These are phyloP conservation scores for Tetrax tetrax DNA, from an alignment of 2,113 vertebrate genomes.

Conservation along the genomic window DNA sequence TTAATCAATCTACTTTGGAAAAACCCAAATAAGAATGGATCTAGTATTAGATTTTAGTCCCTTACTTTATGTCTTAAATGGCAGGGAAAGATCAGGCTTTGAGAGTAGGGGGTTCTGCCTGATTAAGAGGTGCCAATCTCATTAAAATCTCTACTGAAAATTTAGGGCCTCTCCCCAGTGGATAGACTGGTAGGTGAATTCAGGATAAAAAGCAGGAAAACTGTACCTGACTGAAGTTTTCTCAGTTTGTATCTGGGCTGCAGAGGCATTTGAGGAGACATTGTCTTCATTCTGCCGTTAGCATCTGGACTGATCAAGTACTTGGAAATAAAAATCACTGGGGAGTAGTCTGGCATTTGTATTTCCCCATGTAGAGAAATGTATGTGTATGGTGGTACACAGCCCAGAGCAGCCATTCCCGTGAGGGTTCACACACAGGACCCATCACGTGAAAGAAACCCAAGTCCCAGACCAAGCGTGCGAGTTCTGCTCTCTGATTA, in stretches of 20 bases:
- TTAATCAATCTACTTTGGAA: not conserved
- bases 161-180: not conserved
- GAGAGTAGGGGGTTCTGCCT: not conserved
- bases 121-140: not conserved
- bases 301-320: not conserved
- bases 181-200: not conserved
- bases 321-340: not conserved
- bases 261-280: not conserved
- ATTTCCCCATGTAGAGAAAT: not conserved
- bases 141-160: not conserved
- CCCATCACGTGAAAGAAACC: not conserved
- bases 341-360: not conserved
- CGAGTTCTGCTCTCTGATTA: not conserved
- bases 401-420: not conserved
- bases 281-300: not conserved
- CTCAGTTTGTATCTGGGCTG: not conserved
- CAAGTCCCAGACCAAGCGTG: rapidly evolving
- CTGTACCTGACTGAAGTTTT: not conserved
- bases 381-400: not conserved
- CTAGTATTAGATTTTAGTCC: not conserved
- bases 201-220: not conserved
- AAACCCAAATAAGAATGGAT: not conserved
- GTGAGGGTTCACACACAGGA: rapidly evolving
- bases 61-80: not conserved
- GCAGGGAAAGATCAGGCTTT: not conserved